Base-by-base conservation (phyloP, 2,888 invertebrate genomes). In the Plagodis dolabraria region DNA sequence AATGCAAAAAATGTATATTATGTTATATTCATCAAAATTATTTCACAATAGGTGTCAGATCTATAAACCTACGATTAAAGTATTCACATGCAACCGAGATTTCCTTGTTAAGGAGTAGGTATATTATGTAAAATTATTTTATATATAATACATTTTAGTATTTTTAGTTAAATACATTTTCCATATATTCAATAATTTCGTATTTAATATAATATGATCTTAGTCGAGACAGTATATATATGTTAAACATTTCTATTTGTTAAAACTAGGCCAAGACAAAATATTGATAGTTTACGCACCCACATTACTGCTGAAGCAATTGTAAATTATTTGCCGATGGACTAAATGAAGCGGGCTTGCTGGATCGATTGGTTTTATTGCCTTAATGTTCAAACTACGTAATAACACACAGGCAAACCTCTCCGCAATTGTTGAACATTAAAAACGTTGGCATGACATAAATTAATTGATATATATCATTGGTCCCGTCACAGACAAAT, bases 381-480 rank as follows among this genome's bases (percentile, higher is more conserved):
- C 34, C 52, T 57, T 57, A 62, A 64, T 62, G 62, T 54, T 52
- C 34, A 46, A 48, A 44, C 56, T 11, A 57, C 55, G 54, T 48
- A 62, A 49, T 42, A 57, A 57, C 57, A 53, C 47, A 56, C 50
- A 53, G 50, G 42, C 46, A 35, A 34, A 48, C 48, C 35, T 57
- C 63, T 57, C 51, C 44, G 59, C 69, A 72, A 73, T 74, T 70
- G 69, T 61, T 53, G 64, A 54, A 63, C 67, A 64, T 70, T 70
- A 77, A 79, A 79, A 79, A 80, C 72, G 68, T 71, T 80, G 84
- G 80, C 83, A 80, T 61, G 65, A 67, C 57, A 71, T 73, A 70
- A 85, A 83, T 87, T 88, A 87, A 89, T 90, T 89, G 87, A 89
- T 83, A 80, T 85, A 86, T 82, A 82, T 79, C 74, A 70, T 70